Percentiles rank a stretch among this genome's conserved stretches.
Conservation (phyloP, 2,113 vertebrate genomes). For the Festucalex cinctus region DNA sequence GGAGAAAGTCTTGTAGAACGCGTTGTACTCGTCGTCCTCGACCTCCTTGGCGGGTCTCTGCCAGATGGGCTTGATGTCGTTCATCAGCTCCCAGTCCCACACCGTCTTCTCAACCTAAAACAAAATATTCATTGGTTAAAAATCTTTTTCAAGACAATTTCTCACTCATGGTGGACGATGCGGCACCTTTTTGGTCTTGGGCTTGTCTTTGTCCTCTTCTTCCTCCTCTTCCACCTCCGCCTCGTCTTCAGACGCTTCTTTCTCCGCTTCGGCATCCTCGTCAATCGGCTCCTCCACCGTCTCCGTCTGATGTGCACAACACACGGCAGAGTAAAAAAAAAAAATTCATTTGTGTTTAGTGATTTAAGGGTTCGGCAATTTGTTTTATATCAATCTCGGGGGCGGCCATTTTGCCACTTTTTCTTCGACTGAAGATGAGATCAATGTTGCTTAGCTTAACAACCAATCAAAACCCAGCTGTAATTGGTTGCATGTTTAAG, state of each 20-base stretch:
- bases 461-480: too few species aligned
- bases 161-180: too few species aligned
- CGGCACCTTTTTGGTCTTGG: conserved; percentile 92
- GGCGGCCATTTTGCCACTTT: too few species aligned
- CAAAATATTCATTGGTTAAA: background rate
- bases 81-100: conserved; percentile 99
- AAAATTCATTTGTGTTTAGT: too few species aligned
- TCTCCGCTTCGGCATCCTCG: conserved; percentile 85
- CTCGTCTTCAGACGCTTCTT: conserved; percentile 88
- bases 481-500: too few species aligned
- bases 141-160: too few species aligned
- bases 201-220: conserved; percentile 93
- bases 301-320: conserved; percentile 81
- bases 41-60: conserved; percentile 94
- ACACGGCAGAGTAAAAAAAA: too few species aligned
- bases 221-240: conserved; percentile 95
- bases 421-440: too few species aligned
- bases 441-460: too few species aligned
- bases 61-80: conserved; percentile 99
- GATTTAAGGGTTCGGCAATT: too few species aligned
- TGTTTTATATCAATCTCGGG: too few species aligned
- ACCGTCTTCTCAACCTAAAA: conserved; percentile 95
- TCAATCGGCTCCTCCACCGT: conserved; percentile 94
- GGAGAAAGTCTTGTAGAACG: conserved; percentile 98
- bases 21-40: conserved; percentile 95